phyloP scores from a whole-genome alignment of 1,140 invertebrate genomes.

The Sinonovacula constricta region DNA sequence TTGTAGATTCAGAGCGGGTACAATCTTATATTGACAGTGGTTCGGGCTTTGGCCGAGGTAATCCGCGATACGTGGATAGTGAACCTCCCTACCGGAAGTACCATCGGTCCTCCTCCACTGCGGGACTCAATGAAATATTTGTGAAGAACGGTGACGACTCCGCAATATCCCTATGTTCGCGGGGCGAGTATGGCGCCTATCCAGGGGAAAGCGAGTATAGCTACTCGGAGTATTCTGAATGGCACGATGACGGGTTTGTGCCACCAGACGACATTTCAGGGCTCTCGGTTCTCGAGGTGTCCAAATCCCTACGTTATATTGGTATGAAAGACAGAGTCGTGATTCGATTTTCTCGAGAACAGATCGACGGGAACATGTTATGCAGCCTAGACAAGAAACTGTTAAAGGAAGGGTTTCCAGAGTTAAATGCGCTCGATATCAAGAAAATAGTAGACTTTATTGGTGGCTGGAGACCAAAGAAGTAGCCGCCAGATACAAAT shows the following conservation, averaged over 20 bases:
- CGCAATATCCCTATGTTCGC: conserved; percentile 69
- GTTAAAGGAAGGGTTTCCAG: conserved; percentile 74
- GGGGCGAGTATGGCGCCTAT: conserved; percentile 66
- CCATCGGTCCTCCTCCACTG: conserved; percentile 54
- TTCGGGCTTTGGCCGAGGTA: conserved; percentile 12
- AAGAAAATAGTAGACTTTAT: conserved; percentile 77
- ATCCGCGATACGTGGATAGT: conserved; percentile 58
- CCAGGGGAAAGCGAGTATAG: conserved; percentile 73
- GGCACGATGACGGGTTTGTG: conserved; percentile 65
- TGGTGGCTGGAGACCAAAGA: conserved; percentile 75
- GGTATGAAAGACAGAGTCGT: conserved; percentile 76
- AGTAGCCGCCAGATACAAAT: conserved; percentile 42
- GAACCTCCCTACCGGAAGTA: conserved; percentile 61
- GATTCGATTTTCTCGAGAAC: conserved; percentile 72
- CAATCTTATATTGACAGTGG: conserved; percentile 33
- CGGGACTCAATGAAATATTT: conserved; percentile 60
- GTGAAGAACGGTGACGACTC: conserved; percentile 70
- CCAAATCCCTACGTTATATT: conserved; percentile 72
- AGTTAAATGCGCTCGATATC: conserved; percentile 73
- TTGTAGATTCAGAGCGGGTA: conserved; percentile 39
- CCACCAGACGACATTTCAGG: conserved; percentile 67
- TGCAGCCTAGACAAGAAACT: conserved; percentile 70
- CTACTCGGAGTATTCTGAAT: conserved; percentile 63
- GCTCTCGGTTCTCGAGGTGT: conserved; percentile 71
- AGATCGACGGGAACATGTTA: conserved; percentile 74